phyloP scores from a whole-genome alignment of 2,888 invertebrate species.

The Zonitis immaculata region DNA sequence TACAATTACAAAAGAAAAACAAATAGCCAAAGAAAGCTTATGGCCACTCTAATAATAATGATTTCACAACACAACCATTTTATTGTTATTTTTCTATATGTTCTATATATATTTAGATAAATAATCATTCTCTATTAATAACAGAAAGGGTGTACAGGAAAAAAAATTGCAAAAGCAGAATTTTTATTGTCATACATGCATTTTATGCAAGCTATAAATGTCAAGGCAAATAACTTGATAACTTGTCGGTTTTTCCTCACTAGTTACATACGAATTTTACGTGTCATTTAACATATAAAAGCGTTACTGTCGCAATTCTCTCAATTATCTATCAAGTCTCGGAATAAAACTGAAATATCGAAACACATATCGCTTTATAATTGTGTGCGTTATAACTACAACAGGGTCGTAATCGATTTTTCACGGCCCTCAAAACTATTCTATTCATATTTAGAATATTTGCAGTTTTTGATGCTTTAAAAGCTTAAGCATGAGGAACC shows the following conservation, averaged over 20 bases:
- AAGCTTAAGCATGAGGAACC: too few relatives aligned
- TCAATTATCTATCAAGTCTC: background rate
- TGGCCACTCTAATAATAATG: too few relatives aligned
- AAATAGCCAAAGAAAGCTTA: too few relatives aligned
- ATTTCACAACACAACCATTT: too few relatives aligned
- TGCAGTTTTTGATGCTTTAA: too few relatives aligned
- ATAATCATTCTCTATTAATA: background rate
- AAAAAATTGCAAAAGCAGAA: background rate
- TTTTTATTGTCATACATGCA: constrained; percentile 4
- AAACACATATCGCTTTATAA: too few relatives aligned
- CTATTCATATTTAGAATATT: too few relatives aligned
- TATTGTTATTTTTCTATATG: background rate
- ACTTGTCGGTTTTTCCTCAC: background rate
- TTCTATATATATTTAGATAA: background rate
- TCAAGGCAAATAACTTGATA: constrained; percentile 11
- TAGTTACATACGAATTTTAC: background rate
- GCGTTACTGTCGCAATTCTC: background rate
- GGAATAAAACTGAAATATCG: too few relatives aligned
- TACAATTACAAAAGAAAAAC: background rate
- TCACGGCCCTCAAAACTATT: too few relatives aligned
- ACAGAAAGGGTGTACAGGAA: background rate
- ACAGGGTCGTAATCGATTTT: too few relatives aligned
- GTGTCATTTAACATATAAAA: background rate
- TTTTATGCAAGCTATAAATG: constrained; percentile 11
- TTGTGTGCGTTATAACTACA: too few relatives aligned